These are phyloP conservation scores for Elysia chlorotica DNA, from an alignment of 1,140 invertebrate genomes.

Conservation along the genomic window DNA sequence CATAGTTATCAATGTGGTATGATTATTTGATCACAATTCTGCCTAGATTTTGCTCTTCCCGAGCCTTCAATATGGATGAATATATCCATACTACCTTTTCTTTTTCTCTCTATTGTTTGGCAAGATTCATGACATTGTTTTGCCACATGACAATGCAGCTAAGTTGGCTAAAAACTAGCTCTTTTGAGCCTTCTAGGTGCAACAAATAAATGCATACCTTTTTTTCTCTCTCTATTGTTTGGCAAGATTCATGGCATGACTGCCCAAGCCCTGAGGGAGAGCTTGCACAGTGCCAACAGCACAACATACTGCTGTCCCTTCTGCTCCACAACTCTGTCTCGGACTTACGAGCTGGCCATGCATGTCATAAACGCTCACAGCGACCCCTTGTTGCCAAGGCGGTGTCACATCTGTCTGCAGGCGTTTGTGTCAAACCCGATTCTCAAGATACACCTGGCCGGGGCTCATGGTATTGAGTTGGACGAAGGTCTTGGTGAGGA, in stretches of 20 bases:
- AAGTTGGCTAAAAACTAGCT: too few species aligned
- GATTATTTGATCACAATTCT: too few species aligned
- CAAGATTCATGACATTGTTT: constrained; percentile 11
- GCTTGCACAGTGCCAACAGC: neutral
- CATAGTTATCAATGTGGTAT: too few species aligned
- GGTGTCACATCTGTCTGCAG: constrained; percentile 20
- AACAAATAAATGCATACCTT: too few species aligned
- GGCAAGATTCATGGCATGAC: constrained; percentile 7
- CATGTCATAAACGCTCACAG: constrained; percentile 17
- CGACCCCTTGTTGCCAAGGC: neutral
- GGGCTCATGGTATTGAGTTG: constrained; percentile 9
- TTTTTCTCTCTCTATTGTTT: too few species aligned
- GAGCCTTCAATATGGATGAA: too few species aligned
- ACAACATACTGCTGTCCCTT: constrained; percentile 20
- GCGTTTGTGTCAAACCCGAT: constrained; percentile 12
- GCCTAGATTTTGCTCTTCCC: too few species aligned
- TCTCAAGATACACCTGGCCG: constrained; percentile 16
- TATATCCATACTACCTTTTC: too few species aligned
- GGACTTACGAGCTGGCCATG: constrained; percentile 18
- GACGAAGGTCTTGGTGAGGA: neutral
- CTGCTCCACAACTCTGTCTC: constrained; percentile 7
- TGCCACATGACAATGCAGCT: too few species aligned
- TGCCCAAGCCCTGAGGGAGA: constrained; percentile 1
- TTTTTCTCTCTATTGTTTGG: too few species aligned
- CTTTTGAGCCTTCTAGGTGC: too few species aligned